Conservation (phyloP, 1,140 invertebrate species). For the Neoseiulus cucumeris region DNA sequence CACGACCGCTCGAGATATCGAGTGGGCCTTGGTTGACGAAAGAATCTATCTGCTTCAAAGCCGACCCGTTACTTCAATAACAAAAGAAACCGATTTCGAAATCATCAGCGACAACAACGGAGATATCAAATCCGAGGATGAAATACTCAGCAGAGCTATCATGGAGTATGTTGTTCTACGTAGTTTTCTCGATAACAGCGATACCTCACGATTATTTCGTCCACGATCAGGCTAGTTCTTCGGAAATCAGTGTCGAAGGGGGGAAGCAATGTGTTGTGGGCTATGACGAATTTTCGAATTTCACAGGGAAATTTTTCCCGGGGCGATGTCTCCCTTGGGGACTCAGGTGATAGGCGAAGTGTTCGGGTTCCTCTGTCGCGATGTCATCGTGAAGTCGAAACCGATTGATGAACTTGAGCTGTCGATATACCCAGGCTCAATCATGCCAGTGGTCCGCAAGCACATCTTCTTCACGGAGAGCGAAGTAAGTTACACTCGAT, state of each 20-base stretch:
- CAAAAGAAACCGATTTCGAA: constrained; percentile 47
- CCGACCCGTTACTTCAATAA: constrained; percentile 45
- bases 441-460: background rate
- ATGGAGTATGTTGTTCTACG: background rate
- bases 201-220: too few species aligned
- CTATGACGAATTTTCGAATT: too few species aligned
- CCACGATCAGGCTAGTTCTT: too few species aligned
- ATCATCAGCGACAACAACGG: constrained; percentile 45
- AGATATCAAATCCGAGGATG: background rate
- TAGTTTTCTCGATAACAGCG: too few species aligned
- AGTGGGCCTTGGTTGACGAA: constrained; percentile 19
- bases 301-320: background rate
- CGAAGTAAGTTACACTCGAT: background rate
- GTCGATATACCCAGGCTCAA: background rate
- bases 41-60: constrained; percentile 45
- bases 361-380: background rate
- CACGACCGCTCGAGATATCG: background rate
- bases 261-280: too few species aligned
- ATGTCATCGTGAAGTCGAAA: background rate
- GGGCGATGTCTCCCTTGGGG: background rate
- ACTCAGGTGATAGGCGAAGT: background rate
- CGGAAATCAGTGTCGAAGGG: too few species aligned
- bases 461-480: background rate
- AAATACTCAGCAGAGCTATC: background rate
- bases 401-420: background rate